Base-by-base conservation (phyloP, 1,140 invertebrate genomes). In the Limonius californicus region DNA sequence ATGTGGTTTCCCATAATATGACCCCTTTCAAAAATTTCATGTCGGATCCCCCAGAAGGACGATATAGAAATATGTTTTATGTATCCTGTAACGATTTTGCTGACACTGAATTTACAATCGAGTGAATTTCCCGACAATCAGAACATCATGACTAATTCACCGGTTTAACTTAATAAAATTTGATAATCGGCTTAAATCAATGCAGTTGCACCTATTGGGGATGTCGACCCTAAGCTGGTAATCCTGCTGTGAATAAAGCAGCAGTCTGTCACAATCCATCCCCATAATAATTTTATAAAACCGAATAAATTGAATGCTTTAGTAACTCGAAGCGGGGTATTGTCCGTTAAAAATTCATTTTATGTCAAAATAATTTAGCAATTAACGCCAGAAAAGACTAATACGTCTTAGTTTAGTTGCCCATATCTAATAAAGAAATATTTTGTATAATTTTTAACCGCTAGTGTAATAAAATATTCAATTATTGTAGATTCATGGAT, bases 171-270 rank as follows among this genome's bases (percentile, higher is more conserved):
- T 32, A 55, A 55, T 55, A 23, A 55, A 27, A 32, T 55, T 32
- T 55, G n/a, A 50, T 55, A 55, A 55, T 55, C 53, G 53, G 53
- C 53, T 55, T 55, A 55, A 55, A 55, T 23, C 53, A 32, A 55
- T 32, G 27, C 53, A 55, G 21, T 55, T 55, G 53, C 53, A 55
- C 53, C 53, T 55, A 27, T 32, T 23, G 53, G 53, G 53, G 45
- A 50, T 50, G 45, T 27, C 53, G 53, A 32, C 53, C 53, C 27
- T 27, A 55, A 55, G 53, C 53, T 55, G 6, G 12, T 55, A 55
- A 55, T 55, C 53, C 53, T 19, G 53, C 53, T 55, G 53, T 55
- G 53, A 55, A 55, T 50, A 19, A 50, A 50, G 45, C 45, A 50
- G 45, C 45, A 50, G 45, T 50, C 45, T 50, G 45, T 50, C 45